Evolutionary conservation across 1,140 invertebrate genomes (phyloP).

Genomic region (Pachypsylla venusta): DNA sequence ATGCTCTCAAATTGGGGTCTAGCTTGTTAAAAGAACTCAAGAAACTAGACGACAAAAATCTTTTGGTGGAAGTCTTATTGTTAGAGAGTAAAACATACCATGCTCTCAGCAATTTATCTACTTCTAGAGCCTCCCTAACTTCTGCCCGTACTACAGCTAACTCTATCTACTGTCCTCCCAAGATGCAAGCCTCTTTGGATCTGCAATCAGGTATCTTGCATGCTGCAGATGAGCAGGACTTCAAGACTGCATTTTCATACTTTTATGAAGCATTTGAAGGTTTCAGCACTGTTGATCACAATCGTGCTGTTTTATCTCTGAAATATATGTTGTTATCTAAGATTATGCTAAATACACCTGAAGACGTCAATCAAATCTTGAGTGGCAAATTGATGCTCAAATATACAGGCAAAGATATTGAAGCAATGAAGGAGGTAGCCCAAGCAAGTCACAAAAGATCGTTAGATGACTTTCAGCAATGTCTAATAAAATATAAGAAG

Average conservation of each 20-base stretch:
- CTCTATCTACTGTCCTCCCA: constrained; percentile 97
- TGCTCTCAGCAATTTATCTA: constrained; percentile 89
- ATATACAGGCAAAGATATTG: constrained; percentile 86
- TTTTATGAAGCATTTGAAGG: constrained; percentile 99
- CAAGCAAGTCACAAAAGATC: constrained; percentile 91
- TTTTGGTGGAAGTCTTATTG: constrained; percentile 91
- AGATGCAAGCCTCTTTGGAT: constrained; percentile 92
- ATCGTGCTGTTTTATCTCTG: constrained; percentile 76
- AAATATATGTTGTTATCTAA: constrained; percentile 99
- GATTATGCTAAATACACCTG: constrained; percentile 91
- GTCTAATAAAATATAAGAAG: constrained; percentile 67
- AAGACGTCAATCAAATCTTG: constrained; percentile 91
- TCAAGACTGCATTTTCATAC: constrained; percentile 99
- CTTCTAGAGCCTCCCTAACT: constrained; percentile 90
- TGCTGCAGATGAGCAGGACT: constrained; percentile 97
- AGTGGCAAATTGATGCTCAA: constrained; percentile 94
- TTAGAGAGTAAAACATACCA: constrained; percentile 98
- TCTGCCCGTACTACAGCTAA: constrained; percentile 98
- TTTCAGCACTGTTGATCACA: constrained; percentile 85
- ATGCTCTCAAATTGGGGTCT: constrained; percentile 69
- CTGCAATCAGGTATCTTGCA: constrained; percentile 96
- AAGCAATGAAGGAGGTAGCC: constrained; percentile 95
- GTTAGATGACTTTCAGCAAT: constrained; percentile 84
- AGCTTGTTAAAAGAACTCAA: constrained; percentile 86
- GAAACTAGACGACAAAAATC: constrained; percentile 97